A percentile compares a stretch with the other conserved stretches of the same genome.
These are phyloP conservation scores for Myotis daubentonii DNA, from an alignment of 2,797 vertebrate species.

Conservation along the genomic window DNA sequence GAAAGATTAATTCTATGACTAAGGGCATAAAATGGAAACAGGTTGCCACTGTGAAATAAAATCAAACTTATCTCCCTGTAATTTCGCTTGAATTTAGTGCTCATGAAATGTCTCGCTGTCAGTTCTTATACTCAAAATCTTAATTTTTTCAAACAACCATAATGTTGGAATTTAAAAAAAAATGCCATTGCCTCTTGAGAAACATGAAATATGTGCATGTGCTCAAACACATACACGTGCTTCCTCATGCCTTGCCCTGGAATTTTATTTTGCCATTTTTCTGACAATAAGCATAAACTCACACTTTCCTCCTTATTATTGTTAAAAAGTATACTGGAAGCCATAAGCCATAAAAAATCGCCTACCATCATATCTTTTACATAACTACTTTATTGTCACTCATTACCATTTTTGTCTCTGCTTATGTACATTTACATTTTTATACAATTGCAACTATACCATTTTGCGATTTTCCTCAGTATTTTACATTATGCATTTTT, in stretches of 20 bases:
- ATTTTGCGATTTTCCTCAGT: slow-evolving; percentile 23
- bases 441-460: not conserved
- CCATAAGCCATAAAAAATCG: not conserved
- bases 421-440: slow-evolving; percentile 11
- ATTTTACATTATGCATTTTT: not conserved
- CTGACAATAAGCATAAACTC: not conserved
- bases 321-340: slow-evolving; percentile 19
- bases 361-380: not conserved
- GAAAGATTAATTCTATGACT: slow-evolving; percentile 65
- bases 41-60: slow-evolving; percentile 58
- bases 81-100: slow-evolving; percentile 34
- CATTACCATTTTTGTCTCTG: slow-evolving; percentile 44
- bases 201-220: not conserved
- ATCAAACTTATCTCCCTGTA: slow-evolving; percentile 30
- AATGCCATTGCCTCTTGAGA: not conserved
- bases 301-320: not conserved
- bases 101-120: not conserved
- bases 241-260: not conserved
- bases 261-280: not conserved
- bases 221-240: not conserved
- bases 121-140: not conserved
- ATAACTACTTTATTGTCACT: not conserved
- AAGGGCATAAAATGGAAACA: slow-evolving; percentile 74
- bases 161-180: slow-evolving; percentile 53
- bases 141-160: slow-evolving; percentile 54